These are phyloP conservation scores for Epinotia bilunana DNA, from an alignment of 2,888 invertebrate species.

Conservation along the genomic window DNA sequence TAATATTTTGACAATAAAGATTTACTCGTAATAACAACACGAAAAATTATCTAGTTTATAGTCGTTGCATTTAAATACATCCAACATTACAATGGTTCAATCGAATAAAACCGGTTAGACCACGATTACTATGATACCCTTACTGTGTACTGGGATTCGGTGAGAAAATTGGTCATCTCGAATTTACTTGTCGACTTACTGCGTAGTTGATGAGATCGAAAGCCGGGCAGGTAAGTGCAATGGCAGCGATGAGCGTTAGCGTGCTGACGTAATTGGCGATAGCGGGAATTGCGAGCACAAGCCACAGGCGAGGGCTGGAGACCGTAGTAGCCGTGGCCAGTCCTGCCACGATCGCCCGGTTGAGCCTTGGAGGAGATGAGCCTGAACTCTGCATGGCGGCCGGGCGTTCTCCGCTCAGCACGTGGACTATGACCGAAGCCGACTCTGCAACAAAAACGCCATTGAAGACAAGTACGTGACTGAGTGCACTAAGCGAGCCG, in stretches of 20 bases:
- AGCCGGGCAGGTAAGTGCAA: slow-evolving; percentile 51
- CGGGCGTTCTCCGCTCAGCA: slow-evolving; percentile 90
- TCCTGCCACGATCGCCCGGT: slow-evolving; percentile 65
- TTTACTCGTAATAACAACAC: slow-evolving; percentile 37
- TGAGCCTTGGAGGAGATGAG: slow-evolving; percentile 67
- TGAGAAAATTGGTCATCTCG: slow-evolving; percentile 71
- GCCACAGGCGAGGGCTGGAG: slow-evolving; percentile 52
- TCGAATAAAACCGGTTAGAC: slow-evolving; percentile 23
- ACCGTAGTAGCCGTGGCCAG: slow-evolving; percentile 64
- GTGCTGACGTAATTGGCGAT: slow-evolving; percentile 55
- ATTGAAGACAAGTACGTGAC: slow-evolving; percentile 28
- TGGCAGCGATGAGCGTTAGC: slow-evolving; percentile 53
- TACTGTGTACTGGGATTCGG: slow-evolving; percentile 8
- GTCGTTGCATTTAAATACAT: slow-evolving; percentile 43
- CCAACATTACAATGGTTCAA: slow-evolving; percentile 34
- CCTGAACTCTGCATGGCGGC: slow-evolving; percentile 86
- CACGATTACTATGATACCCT: slow-evolving; percentile 27
- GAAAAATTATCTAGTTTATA: slow-evolving; percentile 37
- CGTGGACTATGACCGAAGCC: slow-evolving; percentile 92
- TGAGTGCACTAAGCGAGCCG: not conserved
- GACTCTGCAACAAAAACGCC: slow-evolving; percentile 82
- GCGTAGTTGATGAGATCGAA: slow-evolving; percentile 48
- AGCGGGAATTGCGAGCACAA: slow-evolving; percentile 50
- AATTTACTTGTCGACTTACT: slow-evolving; percentile 47
- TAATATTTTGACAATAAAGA: slow-evolving; percentile 39